Conservation (phyloP, 2,797 vertebrate genomes). For the Acipenser oxyrinchus region DNA sequence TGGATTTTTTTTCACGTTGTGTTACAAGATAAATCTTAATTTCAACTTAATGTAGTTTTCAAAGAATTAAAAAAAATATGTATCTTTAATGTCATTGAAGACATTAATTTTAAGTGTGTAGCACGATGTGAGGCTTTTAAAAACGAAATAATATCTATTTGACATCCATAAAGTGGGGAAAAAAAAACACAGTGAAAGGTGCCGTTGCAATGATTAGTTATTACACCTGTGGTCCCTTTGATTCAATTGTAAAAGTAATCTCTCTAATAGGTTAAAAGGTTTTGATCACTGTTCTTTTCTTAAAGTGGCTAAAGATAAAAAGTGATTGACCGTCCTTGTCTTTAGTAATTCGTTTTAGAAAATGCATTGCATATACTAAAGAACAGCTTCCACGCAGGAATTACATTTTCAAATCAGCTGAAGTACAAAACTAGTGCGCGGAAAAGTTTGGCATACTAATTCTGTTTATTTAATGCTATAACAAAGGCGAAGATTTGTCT, state of each 20-base stretch:
- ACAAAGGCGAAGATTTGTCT: constrained; percentile 19
- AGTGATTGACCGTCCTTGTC: constrained; percentile 92
- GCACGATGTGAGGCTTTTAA: constrained; percentile 61
- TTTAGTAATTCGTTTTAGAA: constrained; percentile 98
- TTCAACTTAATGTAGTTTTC: constrained; percentile 65
- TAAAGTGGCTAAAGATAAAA: constrained; percentile 97
- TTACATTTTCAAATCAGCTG: constrained; percentile 88
- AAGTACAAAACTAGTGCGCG: constrained; percentile 61
- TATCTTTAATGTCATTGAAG: constrained; percentile 63
- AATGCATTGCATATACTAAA: constrained; percentile 94
- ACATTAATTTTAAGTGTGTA: constrained; percentile 61
- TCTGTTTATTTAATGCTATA: constrained; percentile 41
- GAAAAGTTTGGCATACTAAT: constrained; percentile 31
- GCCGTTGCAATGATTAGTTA: constrained; percentile 96
- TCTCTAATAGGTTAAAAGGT: constrained; percentile 99
- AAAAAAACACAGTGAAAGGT: constrained; percentile 83
- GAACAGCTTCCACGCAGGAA: constrained; percentile 87
- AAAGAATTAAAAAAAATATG: constrained; percentile 46
- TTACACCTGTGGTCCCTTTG: constrained; percentile 98
- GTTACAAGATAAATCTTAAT: constrained; percentile 73
- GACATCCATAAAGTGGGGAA: constrained; percentile 78
- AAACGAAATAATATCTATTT: constrained; percentile 88
- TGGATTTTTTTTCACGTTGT: constrained; percentile 70
- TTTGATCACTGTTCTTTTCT: constrained; percentile 98
- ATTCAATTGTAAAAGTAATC: constrained; percentile 99